phyloP scores from a whole-genome alignment of 2,113 vertebrate species.

The Pavo muticus region DNA sequence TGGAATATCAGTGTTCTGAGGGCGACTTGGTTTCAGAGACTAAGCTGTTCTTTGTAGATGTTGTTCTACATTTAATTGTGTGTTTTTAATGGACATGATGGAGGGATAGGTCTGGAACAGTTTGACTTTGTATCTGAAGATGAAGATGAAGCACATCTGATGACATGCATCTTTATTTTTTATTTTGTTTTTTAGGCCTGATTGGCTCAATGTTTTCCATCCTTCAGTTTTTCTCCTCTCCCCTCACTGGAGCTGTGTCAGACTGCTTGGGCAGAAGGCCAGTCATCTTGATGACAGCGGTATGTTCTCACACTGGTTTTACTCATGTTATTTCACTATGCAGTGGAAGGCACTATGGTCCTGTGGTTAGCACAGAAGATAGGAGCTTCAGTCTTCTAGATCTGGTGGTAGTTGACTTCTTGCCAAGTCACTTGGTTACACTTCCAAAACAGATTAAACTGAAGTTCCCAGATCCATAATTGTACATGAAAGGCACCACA shows the following conservation, averaged over 20 bases:
- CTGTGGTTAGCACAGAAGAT: background rate
- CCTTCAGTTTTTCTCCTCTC: constrained; percentile 92
- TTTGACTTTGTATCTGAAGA: background rate
- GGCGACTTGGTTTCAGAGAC: background rate
- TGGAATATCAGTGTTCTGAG: background rate
- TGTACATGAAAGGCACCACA: background rate
- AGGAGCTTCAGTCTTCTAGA: background rate
- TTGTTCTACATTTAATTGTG: background rate
- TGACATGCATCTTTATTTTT: background rate
- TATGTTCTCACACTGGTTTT: constrained; percentile 58
- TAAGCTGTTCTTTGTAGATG: background rate
- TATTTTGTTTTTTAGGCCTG: constrained; percentile 80
- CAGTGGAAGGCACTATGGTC: background rate
- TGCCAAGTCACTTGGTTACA: background rate
- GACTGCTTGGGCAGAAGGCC: constrained; percentile 89
- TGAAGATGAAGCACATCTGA: background rate
- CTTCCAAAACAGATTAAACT: background rate
- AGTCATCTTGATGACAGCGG: constrained; percentile 87
- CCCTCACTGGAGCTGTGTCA: constrained; percentile 89
- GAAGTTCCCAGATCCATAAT: background rate
- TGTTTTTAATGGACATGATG: background rate
- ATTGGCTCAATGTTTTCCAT: constrained; percentile 92
- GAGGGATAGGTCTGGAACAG: background rate
- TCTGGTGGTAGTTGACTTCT: background rate
- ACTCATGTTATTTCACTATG: background rate